Percentiles rank a stretch among this genome's conserved stretches.
These are phyloP conservation scores for Gonocerus acuteangulatus DNA, from an alignment of 2,888 invertebrate species.

Conservation along the genomic window DNA sequence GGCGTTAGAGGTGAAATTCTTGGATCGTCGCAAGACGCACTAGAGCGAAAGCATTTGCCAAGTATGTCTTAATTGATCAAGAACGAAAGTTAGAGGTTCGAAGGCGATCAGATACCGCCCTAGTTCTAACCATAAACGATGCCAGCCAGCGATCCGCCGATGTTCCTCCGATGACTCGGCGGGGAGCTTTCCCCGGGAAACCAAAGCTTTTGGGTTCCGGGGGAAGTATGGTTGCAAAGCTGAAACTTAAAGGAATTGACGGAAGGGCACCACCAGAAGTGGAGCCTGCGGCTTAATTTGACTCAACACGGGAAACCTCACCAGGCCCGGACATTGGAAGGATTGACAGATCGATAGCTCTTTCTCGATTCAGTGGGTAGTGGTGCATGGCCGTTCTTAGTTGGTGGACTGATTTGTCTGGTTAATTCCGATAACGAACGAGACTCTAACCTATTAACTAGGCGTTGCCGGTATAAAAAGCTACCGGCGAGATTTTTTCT, in stretches of 20 bases:
- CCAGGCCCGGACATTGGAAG: constrained; percentile 17
- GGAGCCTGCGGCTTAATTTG: constrained; percentile 47
- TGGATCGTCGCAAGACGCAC: constrained; percentile 47
- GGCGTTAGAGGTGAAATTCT: constrained; percentile 59
- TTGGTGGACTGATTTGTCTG: constrained; percentile 62
- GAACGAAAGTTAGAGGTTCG: no score
- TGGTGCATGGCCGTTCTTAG: constrained; percentile 66
- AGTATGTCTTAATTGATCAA: constrained; percentile 43
- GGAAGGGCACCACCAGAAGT: constrained; percentile 65
- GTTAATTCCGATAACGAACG: constrained; percentile 51
- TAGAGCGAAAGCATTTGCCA: constrained; percentile 39
- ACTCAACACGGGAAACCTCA: constrained; percentile 48
- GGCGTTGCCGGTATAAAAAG: constrained; percentile 36
- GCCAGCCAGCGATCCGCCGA: constrained; percentile 56
- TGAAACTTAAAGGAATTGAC: constrained; percentile 57
- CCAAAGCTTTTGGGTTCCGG: constrained; percentile 36
- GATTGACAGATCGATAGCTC: constrained; percentile 17
- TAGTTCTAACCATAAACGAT: constrained; percentile 61
- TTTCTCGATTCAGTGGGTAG: constrained; percentile 57
- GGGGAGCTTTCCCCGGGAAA: constrained; percentile 19
- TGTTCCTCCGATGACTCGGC: constrained; percentile 43
- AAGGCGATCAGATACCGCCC: no score
- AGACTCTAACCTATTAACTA: constrained; percentile 48
- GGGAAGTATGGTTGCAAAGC: constrained; percentile 58
- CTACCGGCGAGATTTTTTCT: constrained; percentile 42